Base-by-base conservation (phyloP, 1,140 invertebrate genomes). In the Hypsibius dujardini region DNA sequence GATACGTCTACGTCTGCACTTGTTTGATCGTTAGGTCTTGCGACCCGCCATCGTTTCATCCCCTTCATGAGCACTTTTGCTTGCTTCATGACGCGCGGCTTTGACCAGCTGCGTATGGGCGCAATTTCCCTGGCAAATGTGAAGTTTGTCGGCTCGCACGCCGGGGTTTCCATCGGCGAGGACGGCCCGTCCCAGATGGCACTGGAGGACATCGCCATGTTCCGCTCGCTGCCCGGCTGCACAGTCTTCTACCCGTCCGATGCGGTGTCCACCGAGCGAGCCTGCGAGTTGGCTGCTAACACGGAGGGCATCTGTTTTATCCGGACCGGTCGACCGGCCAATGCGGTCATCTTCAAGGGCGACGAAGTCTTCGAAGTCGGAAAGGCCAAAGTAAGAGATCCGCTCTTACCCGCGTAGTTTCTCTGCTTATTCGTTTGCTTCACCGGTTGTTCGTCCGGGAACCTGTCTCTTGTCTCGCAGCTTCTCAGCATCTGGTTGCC, bases 151-250 rank as follows among this genome's bases (percentile, higher is more conserved):
- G 86, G 86, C 14, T 97, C 95, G 3, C 95, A 98, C 81, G 92
- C 89, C 79, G 95, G 95, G 71, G 87, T 97, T 46, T 95, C 91
- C 75, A 86, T 86, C 76, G 92, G 92, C 70, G 93, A 96, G 80
- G 95, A 98, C 83, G 95, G 95, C 2, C 95, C 95, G n/a, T 95
- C 90, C 70, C 95, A 99, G 82, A 99, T 99, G 96, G 96, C 90
- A 60, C 82, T 99, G 0, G 96, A 99, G 82, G 96, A 99, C 80
- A 80, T 99, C 56, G 90, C 92, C 0, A 86, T 98, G 84, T 99
- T 99, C 85, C 85, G 95, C 70, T 79, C 87, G 12, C 86, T 99
- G 74, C 93, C 95, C 50, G 87, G 88, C 60, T 86, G 88, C 72
- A 96, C 93, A 1, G 87, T 98, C 0, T 97, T 98, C 81, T 99